Evolutionary conservation across 2,888 invertebrate genomes (phyloP).

Genomic region (Tricholauxania praeusta): DNA sequence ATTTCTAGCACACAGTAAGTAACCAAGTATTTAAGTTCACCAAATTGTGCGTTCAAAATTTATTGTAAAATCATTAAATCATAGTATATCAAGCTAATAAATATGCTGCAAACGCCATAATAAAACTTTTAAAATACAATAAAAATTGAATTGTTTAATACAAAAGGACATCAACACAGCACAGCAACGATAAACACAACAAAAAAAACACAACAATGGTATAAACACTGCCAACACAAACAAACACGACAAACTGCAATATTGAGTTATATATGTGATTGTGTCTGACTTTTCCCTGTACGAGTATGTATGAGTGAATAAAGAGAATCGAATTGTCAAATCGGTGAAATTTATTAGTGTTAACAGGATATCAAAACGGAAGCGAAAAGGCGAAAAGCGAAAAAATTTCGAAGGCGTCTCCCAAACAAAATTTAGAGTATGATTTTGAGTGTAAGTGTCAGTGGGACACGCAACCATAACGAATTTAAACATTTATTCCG

Average conservation of each 20-base stretch:
- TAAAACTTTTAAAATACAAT: conserved; percentile 45
- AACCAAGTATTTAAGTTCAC: not conserved
- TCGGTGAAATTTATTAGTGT: conserved; percentile 51
- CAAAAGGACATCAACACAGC: conserved; percentile 5
- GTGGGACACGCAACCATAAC: conserved; percentile 27
- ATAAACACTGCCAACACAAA: not conserved
- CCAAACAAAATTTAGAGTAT: not conserved
- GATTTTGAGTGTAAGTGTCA: not conserved
- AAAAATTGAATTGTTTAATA: conserved; percentile 37
- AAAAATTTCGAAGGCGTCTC: conserved; percentile 6
- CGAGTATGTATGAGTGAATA: conserved; percentile 28
- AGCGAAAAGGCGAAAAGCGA: conserved; percentile 20
- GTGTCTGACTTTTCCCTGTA: not conserved
- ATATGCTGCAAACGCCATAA: conserved; percentile 31
- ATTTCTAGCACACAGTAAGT: not conserved
- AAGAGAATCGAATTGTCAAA: conserved; percentile 49
- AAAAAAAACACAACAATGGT: not conserved
- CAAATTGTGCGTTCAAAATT: conserved; percentile 8
- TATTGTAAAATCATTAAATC: conserved; percentile 29
- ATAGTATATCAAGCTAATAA: conserved; percentile 36
- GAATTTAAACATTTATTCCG: conserved; percentile 37
- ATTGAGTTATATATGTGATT: conserved; percentile 23
- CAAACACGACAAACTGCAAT: conserved; percentile 13
- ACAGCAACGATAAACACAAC: not conserved
- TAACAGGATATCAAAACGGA: conserved; percentile 50